Evolutionary conservation across 2,797 vertebrate species (phyloP), one percentile per base, ranked within the genome.

Genomic region (Urosaurus nigricauda): DNA sequence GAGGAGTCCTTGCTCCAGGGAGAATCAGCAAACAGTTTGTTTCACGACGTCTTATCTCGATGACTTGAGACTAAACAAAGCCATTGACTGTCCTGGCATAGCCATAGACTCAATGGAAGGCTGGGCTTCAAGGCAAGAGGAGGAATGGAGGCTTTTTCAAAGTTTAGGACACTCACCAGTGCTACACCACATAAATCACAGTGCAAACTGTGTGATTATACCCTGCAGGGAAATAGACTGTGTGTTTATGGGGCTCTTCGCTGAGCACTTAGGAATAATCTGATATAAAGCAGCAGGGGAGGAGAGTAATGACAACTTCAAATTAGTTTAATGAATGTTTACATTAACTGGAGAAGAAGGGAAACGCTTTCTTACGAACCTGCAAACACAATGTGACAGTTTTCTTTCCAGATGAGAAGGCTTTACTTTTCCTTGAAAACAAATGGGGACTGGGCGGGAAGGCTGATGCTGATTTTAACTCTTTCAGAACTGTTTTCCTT

Each of bases 241-340:
- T 96, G 96, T 96, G 96, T 97, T 97, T 97, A 98, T 97, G 97
- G 97, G 96, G 95, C 96, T 97, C 97, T 97, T 97, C 97, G 97
- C 96, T 96, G 96, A 97, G 97, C 97, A 97, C 97, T 98, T 97
- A 97, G 97, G 97, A 97, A 97, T 97, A 98, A 97, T 97, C 97
- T 97, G 97, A 97, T 98, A 98, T 97, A 97, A 98, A 97, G 96
- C 97, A 97, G 97, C 97, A 97, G 97, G 97, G 97, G 97, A 97
- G 96, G 96, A 94, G 95, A 96, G 97, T 97, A 97, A 97, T 97
- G 97, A 98, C 97, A 98, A 97, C 97, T 97, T 97, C 97, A 97
- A 98, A 98, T 97, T 98, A 97, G 97, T 97, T 97, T 97, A 98
- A 98, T 98, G 97, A 98, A 97, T 98, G 97, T 98, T 98, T 98